A percentile compares a stretch with the other conserved stretches of the same genome.
These are phyloP conservation scores for Liopterus haemorrhoidalis DNA, from an alignment of 2,888 invertebrate species.

Conservation along the genomic window DNA sequence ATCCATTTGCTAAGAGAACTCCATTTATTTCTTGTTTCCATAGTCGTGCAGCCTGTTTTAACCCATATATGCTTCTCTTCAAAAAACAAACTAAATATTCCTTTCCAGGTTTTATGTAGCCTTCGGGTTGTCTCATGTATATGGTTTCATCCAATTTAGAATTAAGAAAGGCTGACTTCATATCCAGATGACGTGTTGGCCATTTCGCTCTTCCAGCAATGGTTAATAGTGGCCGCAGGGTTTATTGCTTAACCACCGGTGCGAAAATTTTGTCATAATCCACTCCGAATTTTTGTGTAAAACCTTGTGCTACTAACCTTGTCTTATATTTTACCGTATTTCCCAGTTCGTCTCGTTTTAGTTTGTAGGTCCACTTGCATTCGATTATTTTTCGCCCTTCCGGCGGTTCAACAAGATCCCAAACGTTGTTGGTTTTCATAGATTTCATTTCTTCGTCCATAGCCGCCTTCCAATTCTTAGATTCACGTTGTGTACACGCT, in stretches of 20 bases:
- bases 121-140: conserved; percentile 12
- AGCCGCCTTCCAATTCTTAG: neutral
- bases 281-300: conserved; percentile 30
- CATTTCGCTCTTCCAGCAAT: too few species aligned
- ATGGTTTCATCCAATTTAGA: conserved; percentile 7
- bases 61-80: conserved; percentile 14
- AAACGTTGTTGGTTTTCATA: too few species aligned
- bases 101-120: conserved; percentile 1
- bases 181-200: too few species aligned
- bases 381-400: too few species aligned
- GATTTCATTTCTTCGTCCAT: too few species aligned
- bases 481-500: neutral
- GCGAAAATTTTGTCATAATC: conserved; percentile 33
- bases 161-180: too few species aligned
- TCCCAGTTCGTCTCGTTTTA: conserved; percentile 21
- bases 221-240: conserved; percentile 31
- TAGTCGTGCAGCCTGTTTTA: conserved; percentile 11
- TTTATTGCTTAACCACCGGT: conserved; percentile 32
- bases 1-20: too few species aligned
- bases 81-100: conserved; percentile 9
- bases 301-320: conserved; percentile 32
- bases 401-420: too few species aligned
- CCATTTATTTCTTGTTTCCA: too few species aligned
- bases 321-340: conserved; percentile 27
- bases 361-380: conserved; percentile 34